Evolutionary conservation across 2,888 invertebrate species (phyloP).

Genomic region (Agriopis leucophaearia): DNA sequence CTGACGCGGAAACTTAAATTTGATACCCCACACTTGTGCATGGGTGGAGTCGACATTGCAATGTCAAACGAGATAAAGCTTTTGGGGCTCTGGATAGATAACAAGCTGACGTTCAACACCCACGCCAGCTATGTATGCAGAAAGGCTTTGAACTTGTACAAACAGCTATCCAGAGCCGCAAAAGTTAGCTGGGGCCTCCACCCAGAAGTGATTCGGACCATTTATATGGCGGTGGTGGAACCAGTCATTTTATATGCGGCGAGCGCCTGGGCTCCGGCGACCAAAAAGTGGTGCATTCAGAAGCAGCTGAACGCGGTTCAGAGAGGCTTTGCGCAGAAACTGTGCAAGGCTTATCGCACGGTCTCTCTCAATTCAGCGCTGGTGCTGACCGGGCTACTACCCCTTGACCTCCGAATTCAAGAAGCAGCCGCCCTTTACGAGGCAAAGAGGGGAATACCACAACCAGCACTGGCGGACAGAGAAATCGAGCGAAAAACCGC

Average conservation of each 20-base stretch:
- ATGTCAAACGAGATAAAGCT: not conserved
- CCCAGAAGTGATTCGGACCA: not conserved
- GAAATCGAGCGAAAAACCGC: conserved; percentile 33
- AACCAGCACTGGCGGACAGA: conserved; percentile 26
- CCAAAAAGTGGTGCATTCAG: not conserved
- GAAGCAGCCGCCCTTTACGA: conserved; percentile 42
- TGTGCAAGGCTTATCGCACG: not conserved
- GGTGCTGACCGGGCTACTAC: conserved; percentile 41
- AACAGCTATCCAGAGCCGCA: conserved; percentile 2
- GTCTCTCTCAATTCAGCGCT: conserved; percentile 34
- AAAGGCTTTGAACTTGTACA: not conserved
- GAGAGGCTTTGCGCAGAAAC: not conserved
- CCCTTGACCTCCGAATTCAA: conserved; percentile 38
- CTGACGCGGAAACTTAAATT: not conserved
- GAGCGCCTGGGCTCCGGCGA: not conserved
- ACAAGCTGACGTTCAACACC: too few species aligned
- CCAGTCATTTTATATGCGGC: not conserved
- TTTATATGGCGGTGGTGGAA: not conserved
- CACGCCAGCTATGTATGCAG: too few species aligned
- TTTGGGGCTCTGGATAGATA: not conserved
- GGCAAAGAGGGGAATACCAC: conserved; percentile 35
- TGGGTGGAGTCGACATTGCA: not conserved
- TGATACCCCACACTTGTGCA: not conserved
- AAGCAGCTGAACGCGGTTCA: not conserved
- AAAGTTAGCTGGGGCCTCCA: not conserved